These are phyloP conservation scores for Drosophila navojoa DNA, from an alignment of 1,140 invertebrate species.

Conservation along the genomic window DNA sequence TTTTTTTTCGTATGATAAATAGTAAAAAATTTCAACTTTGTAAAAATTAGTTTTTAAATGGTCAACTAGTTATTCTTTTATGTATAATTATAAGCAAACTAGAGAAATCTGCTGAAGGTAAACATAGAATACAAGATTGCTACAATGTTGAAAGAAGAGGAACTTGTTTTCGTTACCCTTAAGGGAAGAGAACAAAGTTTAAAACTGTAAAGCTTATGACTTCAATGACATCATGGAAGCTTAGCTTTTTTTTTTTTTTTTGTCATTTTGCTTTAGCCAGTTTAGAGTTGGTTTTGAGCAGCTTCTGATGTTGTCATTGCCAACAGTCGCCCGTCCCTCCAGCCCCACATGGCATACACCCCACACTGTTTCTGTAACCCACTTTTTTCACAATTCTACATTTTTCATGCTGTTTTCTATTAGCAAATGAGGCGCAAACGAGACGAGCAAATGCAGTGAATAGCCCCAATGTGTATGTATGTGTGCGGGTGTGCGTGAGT, in stretches of 20 bases:
- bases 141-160: neutral
- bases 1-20: no score
- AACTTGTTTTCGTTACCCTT: neutral
- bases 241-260: neutral
- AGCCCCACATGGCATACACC: neutral
- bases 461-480: conserved; percentile 50
- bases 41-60: no score
- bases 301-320: conserved; percentile 48
- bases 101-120: no score
- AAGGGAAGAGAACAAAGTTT: neutral
- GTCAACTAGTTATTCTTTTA: no score
- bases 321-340: neutral
- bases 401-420: conserved; percentile 22
- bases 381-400: neutral
- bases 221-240: conserved; percentile 26
- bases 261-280: conserved; percentile 2
- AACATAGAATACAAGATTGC: no score
- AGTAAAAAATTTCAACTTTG: no score
- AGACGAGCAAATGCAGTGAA: conserved; percentile 53
- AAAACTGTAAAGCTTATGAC: conserved; percentile 5
- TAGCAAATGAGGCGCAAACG: conserved; percentile 49
- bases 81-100: no score
- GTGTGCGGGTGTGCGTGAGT: conserved; percentile 19
- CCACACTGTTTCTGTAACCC: neutral
- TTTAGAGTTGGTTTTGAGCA: conserved; percentile 20